phyloP scores from a whole-genome alignment of 1,140 invertebrate species.

The Eumeta japonica region DNA sequence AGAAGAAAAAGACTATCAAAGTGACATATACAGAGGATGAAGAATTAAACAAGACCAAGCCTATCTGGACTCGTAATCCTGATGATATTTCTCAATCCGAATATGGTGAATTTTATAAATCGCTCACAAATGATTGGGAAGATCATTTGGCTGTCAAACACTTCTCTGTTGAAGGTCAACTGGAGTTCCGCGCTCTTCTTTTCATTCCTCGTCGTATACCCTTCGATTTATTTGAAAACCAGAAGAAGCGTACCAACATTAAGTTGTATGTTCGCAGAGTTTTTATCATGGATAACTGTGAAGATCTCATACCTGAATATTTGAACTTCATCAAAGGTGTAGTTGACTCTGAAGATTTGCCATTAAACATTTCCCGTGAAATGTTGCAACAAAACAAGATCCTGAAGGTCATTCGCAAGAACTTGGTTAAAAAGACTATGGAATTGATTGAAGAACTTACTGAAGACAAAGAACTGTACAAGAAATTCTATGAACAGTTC shows the following conservation, averaged over 20 bases:
- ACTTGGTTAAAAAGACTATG: slow-evolving; percentile 96
- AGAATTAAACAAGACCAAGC: slow-evolving; percentile 98
- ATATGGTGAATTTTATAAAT: slow-evolving; percentile 99
- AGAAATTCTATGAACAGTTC: slow-evolving; percentile 99
- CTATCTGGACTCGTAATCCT: slow-evolving; percentile 97
- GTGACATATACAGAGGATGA: slow-evolving; percentile 98
- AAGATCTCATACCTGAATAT: slow-evolving; percentile 97
- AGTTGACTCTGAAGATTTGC: slow-evolving; percentile 97
- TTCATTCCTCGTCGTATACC: slow-evolving; percentile 94
- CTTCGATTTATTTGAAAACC: slow-evolving; percentile 98
- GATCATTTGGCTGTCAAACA: slow-evolving; percentile 98
- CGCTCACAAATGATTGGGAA: slow-evolving; percentile 98
- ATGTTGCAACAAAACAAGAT: slow-evolving; percentile 99
- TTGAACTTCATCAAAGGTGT: slow-evolving; percentile 96
- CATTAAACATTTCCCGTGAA: slow-evolving; percentile 97
- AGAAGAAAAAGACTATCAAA: slow-evolving; percentile 94
- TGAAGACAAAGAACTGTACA: slow-evolving; percentile 96
- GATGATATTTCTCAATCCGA: slow-evolving; percentile 97
- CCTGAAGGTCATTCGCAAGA: slow-evolving; percentile 96
- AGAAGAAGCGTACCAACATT: slow-evolving; percentile 98
- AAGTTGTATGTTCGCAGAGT: slow-evolving; percentile 95
- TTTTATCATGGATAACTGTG: slow-evolving; percentile 99
- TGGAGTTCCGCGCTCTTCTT: slow-evolving; percentile 94
- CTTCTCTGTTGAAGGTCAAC: slow-evolving; percentile 97
- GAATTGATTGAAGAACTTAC: slow-evolving; percentile 94